Percentiles rank a stretch among this genome's conserved stretches.
These are phyloP conservation scores for Synodontis membranacea DNA, from an alignment of 2,113 vertebrate species.

Conservation along the genomic window DNA sequence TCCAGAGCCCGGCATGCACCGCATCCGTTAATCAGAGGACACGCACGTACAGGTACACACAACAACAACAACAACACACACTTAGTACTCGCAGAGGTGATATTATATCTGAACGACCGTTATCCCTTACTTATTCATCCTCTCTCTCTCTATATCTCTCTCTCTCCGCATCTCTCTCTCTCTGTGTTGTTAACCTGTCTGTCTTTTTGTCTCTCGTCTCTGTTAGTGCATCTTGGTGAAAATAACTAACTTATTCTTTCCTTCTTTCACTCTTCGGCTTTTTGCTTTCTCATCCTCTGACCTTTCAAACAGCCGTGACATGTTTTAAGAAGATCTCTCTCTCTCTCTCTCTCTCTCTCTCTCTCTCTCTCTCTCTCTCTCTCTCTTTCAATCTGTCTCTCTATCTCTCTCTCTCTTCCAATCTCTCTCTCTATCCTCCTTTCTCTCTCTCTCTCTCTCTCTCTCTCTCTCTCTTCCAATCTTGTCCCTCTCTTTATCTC, in stretches of 20 bases:
- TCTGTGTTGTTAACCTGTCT: constrained; percentile 34
- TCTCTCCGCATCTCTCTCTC: constrained; percentile 43
- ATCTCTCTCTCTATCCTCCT: background rate
- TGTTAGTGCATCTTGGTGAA: constrained; percentile 56
- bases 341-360: constrained; percentile 19
- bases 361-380: constrained; percentile 8
- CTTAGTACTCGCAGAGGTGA: background rate
- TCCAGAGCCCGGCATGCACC: constrained; percentile 95
- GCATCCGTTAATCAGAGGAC: constrained; percentile 98
- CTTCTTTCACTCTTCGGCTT: constrained; percentile 5
- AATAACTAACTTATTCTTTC: constrained; percentile 43
- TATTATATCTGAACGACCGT: background rate
- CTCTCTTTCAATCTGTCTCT: constrained; percentile 40
- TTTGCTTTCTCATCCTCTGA: constrained; percentile 28
- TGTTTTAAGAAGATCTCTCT: constrained; percentile 32
- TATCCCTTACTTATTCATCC: constrained; percentile 16
- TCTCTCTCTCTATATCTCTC: constrained; percentile 50
- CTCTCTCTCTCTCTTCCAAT: background rate
- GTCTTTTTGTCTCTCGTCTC: constrained; percentile 51
- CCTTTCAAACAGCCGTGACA: constrained; percentile 33
- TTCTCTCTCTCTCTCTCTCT: constrained; percentile 31
- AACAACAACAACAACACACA: constrained; percentile 24
- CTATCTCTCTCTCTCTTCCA: constrained; percentile 18
- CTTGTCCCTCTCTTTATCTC: background rate
- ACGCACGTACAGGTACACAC: constrained; percentile 98